Evolutionary conservation across 2,113 vertebrate species (phyloP).

Genomic region (Oreochromis tanganicae): DNA sequence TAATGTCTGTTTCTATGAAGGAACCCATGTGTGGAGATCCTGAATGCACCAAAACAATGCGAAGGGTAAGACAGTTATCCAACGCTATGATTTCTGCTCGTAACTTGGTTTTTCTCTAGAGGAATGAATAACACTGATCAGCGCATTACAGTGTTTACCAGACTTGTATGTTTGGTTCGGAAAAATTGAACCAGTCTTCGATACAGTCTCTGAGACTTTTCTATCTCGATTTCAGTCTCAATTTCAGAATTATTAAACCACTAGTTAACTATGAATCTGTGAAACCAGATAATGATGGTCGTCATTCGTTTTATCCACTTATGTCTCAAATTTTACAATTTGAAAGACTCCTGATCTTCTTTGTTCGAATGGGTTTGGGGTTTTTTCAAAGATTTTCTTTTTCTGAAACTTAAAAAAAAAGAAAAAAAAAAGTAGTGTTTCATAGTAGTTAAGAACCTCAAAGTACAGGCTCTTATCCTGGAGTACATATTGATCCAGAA

Average conservation of each 20-base stretch:
- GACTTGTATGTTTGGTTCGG: background rate
- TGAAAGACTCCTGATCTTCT: background rate
- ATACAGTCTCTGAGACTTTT: fast-evolving
- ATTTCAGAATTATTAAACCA: background rate
- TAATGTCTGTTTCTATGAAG: background rate
- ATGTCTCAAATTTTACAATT: background rate
- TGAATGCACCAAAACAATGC: background rate
- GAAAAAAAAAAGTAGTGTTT: background rate
- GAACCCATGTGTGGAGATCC: background rate
- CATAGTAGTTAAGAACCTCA: background rate
- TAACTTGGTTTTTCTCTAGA: background rate
- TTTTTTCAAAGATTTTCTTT: fast-evolving
- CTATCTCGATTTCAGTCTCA: fast-evolving
- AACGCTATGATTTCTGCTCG: background rate
- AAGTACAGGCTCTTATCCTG: background rate
- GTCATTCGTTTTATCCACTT: background rate
- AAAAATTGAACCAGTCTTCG: background rate
- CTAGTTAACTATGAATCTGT: background rate
- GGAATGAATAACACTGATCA: background rate
- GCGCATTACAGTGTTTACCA: background rate
- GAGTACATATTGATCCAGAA: background rate
- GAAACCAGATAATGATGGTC: background rate
- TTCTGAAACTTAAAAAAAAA: background rate
- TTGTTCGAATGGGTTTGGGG: fast-evolving
- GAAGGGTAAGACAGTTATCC: background rate